Base-by-base conservation (phyloP, 2,888 invertebrate species). In the Acrobasis suavella region DNA sequence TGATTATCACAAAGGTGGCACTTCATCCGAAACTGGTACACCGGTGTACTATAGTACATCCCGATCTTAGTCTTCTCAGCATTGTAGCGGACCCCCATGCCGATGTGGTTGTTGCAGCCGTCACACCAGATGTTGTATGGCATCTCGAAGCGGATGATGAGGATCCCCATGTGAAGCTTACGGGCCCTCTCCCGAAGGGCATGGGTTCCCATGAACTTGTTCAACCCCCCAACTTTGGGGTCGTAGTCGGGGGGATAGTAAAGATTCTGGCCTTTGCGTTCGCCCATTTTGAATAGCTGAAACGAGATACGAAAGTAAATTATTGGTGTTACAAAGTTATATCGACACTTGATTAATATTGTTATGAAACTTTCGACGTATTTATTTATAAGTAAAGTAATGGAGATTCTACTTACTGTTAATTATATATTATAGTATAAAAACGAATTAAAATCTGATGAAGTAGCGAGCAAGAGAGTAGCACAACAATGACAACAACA, bases 101-200 rank as follows among this genome's bases (percentile, higher is more conserved):
- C 99, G 63, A 99, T 98, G 81, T 99, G 99, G 90, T 98, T 99
- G 68, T 96, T 96, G 83, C 99, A 99, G 62, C 99, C 99, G 50
- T 98, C 97, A 75, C 99, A 99, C 99, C 99, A 99, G 74, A 99
- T 99, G 87, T 99, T 99, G 81, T 98, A 99, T 0, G 99, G 99
- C 99, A 99, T 98, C 92, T 99, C 99, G 93, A 99, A 99, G 56
- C 99, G 95, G 70, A 98, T 98, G 69, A 98, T 97, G 32, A 98
- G 95, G 74, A 99, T 99, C 12, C 99, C 99, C 91, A 97, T 93
- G 78, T 97, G 96, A 3, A 99, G 94, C 85, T 99, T 99, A n/a
- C 96, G 93, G 22, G 99, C 99, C 67, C 99, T 92, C 86, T 99
- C 99, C 39, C 99, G 94, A 50, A 99, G 90, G 0, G 99, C 98